Base-by-base conservation (phyloP, 2,797 vertebrate species). In the Parauchenoglanis ngamensis region DNA sequence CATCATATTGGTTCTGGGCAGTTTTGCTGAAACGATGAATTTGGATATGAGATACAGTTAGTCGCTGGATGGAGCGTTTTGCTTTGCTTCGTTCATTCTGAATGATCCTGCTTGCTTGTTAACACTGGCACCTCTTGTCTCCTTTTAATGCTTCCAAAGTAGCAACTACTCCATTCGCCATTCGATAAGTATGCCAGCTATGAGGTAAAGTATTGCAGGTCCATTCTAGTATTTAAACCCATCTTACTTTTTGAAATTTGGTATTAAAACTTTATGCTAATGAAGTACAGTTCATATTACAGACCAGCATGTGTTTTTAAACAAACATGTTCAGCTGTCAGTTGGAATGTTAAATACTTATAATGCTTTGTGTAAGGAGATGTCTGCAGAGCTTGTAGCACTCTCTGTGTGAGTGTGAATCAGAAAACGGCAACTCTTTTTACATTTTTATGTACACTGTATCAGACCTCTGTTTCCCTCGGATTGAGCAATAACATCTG, bases 151-250 rank as follows among this genome's bases (percentile, higher is more conserved):
- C 96, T 92, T 92, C 88, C 95, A 92, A 95, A 96, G 94, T 96
- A 96, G 96, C 95, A 96, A 96, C 94, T 96, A 96, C 95, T 96
- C 96, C 94, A 96, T 97, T 92, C 96, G 96, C 87, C 96, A 97
- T 92, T 97, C 96, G 87, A 97, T 97, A 95, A 97, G 96, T 95
- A 96, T 97, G 96, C 96, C 96, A 0, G 92, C 95, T 84, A 97
- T 97, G 96, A 97, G 96, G 96, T 97, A 96, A 96, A 88, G 94
- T 95, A 94, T 90, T 87, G 89, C 68, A 73, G 79, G 86, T 87
- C 63, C 15, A 87, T 65, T 65, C 72, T 17, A 46, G 23, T 72
- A 44, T 56, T 52, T 40, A 28, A 49, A 68, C 7, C 7, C 2
- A 23, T 2, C 31, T 40, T 44, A 25, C 6, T 15, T 49, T 40